Evolutionary conservation across 2,113 vertebrate species (phyloP).

Genomic region (Thalassoma bifasciatum): DNA sequence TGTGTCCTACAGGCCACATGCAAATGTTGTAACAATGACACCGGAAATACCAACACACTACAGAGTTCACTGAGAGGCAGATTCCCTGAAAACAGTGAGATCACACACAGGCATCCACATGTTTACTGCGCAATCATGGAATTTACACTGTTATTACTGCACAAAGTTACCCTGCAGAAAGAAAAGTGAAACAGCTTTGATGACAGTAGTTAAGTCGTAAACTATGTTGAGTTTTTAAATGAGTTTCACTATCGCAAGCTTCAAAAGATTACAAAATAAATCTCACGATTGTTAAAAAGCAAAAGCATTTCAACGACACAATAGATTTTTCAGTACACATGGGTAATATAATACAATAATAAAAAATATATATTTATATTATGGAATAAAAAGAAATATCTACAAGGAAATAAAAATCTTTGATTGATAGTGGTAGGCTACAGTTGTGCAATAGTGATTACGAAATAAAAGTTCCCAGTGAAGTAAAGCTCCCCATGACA

Average conservation of each 20-base stretch:
- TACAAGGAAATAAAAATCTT: conserved; percentile 9
- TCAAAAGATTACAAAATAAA: neutral
- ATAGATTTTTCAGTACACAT: neutral
- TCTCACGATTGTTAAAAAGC: conserved; percentile 4
- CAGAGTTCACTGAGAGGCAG: neutral
- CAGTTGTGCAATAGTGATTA: conserved; percentile 20
- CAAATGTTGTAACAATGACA: conserved; percentile 28
- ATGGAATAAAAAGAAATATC: conserved; percentile 5
- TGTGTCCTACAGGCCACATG: neutral
- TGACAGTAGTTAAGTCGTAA: conserved; percentile 16
- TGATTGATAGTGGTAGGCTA: conserved; percentile 6
- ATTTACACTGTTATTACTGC: conserved; percentile 19
- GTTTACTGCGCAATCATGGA: neutral
- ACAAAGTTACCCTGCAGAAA: neutral
- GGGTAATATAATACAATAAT: neutral
- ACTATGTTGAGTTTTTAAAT: conserved; percentile 3
- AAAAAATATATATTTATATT: neutral
- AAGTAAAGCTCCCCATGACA: neutral
- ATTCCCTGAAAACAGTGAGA: neutral
- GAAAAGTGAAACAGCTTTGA: conserved; percentile 16
- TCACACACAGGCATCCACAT: neutral
- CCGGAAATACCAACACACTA: neutral
- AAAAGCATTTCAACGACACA: neutral
- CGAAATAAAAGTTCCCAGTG: neutral
- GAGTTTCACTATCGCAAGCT: neutral